Evolutionary conservation across 2,888 invertebrate genomes (phyloP).

Genomic region (Eupithecia inturbata): DNA sequence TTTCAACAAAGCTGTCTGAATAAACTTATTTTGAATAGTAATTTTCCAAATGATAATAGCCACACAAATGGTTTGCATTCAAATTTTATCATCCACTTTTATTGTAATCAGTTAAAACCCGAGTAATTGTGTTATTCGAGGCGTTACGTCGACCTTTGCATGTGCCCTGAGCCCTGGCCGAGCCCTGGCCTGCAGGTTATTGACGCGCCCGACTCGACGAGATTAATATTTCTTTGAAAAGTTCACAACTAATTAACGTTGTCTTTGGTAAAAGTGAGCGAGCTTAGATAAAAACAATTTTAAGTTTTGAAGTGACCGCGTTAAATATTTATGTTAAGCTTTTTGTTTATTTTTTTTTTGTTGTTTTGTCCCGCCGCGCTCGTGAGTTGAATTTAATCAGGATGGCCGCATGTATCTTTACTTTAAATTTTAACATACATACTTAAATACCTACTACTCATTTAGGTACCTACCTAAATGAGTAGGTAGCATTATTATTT

Average conservation of each 20-base stretch:
- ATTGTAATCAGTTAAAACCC: slow-evolving; percentile 35
- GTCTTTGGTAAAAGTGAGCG: slow-evolving; percentile 34
- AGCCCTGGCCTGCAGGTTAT: slow-evolving; percentile 25
- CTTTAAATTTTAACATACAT: neutral
- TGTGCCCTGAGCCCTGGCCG: neutral
- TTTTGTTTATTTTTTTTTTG: neutral
- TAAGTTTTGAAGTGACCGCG: slow-evolving; percentile 18
- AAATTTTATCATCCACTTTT: slow-evolving; percentile 34
- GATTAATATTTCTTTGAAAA: slow-evolving; percentile 40
- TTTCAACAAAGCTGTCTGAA: slow-evolving; percentile 12
- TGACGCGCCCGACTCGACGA: slow-evolving; percentile 28
- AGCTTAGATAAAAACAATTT: slow-evolving; percentile 25
- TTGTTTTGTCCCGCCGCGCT: neutral
- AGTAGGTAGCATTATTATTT: too few relatives aligned
- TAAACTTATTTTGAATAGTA: slow-evolving; percentile 16
- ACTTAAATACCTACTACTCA: too few relatives aligned
- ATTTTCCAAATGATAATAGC: slow-evolving; percentile 24
- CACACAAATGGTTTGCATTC: slow-evolving; percentile 25
- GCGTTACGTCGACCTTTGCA: slow-evolving; percentile 37
- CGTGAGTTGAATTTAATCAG: neutral
- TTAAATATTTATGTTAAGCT: slow-evolving; percentile 17
- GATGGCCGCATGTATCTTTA: neutral
- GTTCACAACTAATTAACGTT: slow-evolving; percentile 41
- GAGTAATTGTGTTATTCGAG: slow-evolving; percentile 36
- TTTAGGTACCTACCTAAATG: too few relatives aligned